Base-by-base conservation (phyloP, 2,888 invertebrate genomes). In the Caenorhabditis plicata region DNA sequence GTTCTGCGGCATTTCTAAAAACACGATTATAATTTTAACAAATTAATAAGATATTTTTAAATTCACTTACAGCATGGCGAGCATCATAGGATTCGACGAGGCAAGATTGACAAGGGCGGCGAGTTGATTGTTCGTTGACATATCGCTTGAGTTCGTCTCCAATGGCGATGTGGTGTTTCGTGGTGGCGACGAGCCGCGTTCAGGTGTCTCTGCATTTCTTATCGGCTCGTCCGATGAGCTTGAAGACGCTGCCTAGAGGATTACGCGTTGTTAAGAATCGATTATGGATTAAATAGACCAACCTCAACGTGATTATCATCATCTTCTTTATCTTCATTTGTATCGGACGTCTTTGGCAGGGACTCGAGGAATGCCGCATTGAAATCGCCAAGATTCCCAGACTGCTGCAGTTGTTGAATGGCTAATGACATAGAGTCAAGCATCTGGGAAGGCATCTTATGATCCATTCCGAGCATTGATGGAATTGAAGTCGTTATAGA, bases 311-410 rank as follows among this genome's bases (percentile, higher is more conserved):
- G 58, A 52, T 61, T 53, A 29, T 58, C 63, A 13, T 32, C 47
- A 13, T 67, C 62, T 3, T 64, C 66, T 9, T 68, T n/a, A n/a
- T n/a, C n/a, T n/a, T n/a, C n/a, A n/a, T n/a, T n/a, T n/a, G n/a
- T n/a, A n/a, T 71, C 71, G 7, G 64, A 67, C 11, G 68, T 62
- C 27, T 67, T 67, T 22, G 71, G 73, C 15, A 73, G 56, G 8
- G 67, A 63, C 7, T 71, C 73, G 23, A 73, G 49, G 61, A 73
- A 73, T 2, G 65, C 44, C 1, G 54, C 39, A 17, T 40, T 49
- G 20, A 41, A 40, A 19, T 50, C 55, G 11, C 32, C 17, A 0
- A 49, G 36, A 9, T 27, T 15, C 22, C 52, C 52, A 38, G 36
- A 22, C 23, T 53, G 50, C 20, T 67, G 64, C 2, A 67, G 51